Evolutionary conservation across 2,113 vertebrate species (phyloP), one percentile per base, ranked within the genome.

Genomic region (Chaetodon auriga): DNA sequence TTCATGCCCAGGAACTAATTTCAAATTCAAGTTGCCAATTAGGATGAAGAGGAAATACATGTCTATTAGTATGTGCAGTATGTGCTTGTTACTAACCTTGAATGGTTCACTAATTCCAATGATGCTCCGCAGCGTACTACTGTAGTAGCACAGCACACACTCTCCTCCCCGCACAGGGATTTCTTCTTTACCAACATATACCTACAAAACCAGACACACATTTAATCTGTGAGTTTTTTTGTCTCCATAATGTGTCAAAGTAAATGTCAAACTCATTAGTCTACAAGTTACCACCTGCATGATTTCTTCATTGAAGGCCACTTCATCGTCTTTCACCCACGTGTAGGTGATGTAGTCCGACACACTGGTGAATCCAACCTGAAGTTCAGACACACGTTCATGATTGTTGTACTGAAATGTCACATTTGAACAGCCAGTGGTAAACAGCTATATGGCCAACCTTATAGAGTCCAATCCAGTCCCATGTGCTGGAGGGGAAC

Each of bases 401-500:
- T 25, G 23, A 73, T 10, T 64, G 7, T 21, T 6, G 41, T 1
- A 7, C 11, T n/a, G 62, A 9, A 63, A 46, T 7, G 12, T 18
- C 0, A 15, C 1, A 48, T 8, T 64, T 61, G 1, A 65, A 8
- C 1, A 23, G 14, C 18, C 19, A 36, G 7, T 1, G 19, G 14
- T 25, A 0, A 58, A 49, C 2, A 6, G 36, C 3, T 19, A 18
- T 1, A 45, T 1, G 16, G 11, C 76, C 12, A 21, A 99, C 98
- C 97, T 96, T 95, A 83, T 96, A 99, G 57, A 99, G 96, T 10
- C 97, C 98, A 54, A 99, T 98, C 98, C 98, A 99, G 94, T 99
- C 98, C 98, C 98, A 99, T 25, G 96, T 78, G 51, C 97, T 99
- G 92, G 95, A 96, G 2, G 90, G 83, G 86, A 99, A 97, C 0